phyloP scores from a whole-genome alignment of 2,888 invertebrate genomes.

The Agrotis puta region DNA sequence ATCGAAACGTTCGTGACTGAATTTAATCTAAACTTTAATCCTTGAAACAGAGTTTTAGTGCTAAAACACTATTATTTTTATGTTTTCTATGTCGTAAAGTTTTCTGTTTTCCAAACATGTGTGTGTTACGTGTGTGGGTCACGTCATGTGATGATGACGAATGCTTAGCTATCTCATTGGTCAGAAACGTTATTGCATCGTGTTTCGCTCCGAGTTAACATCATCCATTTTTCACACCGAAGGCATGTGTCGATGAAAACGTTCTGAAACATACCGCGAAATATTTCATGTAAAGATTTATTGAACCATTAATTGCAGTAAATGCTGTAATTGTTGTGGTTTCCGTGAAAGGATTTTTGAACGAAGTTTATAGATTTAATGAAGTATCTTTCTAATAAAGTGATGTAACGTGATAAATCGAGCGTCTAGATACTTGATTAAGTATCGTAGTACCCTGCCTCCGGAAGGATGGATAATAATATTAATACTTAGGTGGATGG shows the following conservation, averaged over 20 bases:
- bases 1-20: neutral
- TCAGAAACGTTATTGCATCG: constrained; percentile 60
- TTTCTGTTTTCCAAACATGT: constrained; percentile 29
- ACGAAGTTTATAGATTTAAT: constrained; percentile 19
- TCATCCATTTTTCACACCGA: constrained; percentile 66
- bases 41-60: neutral
- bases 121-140: constrained; percentile 62
- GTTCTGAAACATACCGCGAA: constrained; percentile 40
- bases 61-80: neutral
- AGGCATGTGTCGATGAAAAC: constrained; percentile 54
- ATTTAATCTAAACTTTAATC: neutral
- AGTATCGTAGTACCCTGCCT: constrained; percentile 52
- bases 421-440: constrained; percentile 57
- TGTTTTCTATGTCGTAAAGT: neutral
- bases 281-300: constrained; percentile 53
- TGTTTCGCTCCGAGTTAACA: constrained; percentile 56
- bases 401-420: constrained; percentile 53
- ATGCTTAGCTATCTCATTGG: constrained; percentile 71
- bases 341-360: constrained; percentile 25
- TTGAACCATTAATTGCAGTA: constrained; percentile 45
- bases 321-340: constrained; percentile 33
- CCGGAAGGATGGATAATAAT: constrained; percentile 32
- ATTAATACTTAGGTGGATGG: constrained; percentile 23
- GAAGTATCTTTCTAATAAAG: constrained; percentile 32
- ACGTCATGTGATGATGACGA: constrained; percentile 73